These are phyloP conservation scores for Patiria pectinifera DNA, from an alignment of 53 echinoderm and acorn worm genomes.

Conservation along the genomic window DNA sequence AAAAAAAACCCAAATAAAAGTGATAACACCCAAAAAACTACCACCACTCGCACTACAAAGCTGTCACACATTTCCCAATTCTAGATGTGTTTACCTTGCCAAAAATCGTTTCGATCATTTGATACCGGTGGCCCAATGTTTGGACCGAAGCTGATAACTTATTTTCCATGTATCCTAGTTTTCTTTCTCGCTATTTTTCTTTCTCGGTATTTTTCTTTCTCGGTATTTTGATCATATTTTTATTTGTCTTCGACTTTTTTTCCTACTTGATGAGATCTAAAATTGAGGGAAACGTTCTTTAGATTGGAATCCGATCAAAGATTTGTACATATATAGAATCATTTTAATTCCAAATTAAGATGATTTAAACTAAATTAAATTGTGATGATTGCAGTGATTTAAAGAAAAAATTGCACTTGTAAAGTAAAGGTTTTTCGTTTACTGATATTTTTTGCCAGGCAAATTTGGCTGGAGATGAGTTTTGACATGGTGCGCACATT, in stretches of 20 bases:
- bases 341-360: too few relatives aligned
- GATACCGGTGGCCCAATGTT: too few relatives aligned
- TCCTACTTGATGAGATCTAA: not conserved
- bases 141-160: too few relatives aligned
- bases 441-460: not conserved
- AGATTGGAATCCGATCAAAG: not conserved
- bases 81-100: too few relatives aligned
- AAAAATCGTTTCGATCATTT: too few relatives aligned
- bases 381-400: slow-evolving; percentile 2
- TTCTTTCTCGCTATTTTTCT: not conserved
- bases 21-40: too few relatives aligned
- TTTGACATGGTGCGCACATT: not conserved
- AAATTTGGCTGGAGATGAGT: not conserved
- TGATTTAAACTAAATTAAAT: not conserved
- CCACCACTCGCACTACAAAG: too few relatives aligned
- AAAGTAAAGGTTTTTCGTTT: not conserved
- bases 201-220: not conserved
- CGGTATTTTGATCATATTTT: not conserved
- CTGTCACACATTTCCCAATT: too few relatives aligned
- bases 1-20: too few relatives aligned
- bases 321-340: not conserved
- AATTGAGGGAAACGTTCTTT: not conserved
- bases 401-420: not conserved
- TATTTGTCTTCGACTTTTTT: not conserved
- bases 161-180: too few relatives aligned